Conservation (phyloP, 2,797 vertebrate genomes). For the Mormyrops attenuatus region DNA sequence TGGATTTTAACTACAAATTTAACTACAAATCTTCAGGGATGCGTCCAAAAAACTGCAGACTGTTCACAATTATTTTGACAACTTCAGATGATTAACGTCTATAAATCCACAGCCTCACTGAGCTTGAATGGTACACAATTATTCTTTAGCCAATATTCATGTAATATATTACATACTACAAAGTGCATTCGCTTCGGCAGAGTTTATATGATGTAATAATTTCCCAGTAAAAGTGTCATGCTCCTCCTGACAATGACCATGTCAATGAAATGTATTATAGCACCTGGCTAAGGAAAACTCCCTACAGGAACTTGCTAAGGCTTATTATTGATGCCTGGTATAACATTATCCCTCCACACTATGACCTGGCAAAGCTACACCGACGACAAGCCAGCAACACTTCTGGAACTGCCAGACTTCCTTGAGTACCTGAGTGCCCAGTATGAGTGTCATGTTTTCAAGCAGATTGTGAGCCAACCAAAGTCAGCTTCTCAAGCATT, state of each 20-base stretch:
- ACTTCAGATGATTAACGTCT: background rate
- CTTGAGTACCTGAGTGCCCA: background rate
- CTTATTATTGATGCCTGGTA: background rate
- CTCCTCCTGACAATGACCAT: background rate
- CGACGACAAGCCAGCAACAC: background rate
- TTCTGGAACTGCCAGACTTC: background rate
- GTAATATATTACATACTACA: background rate
- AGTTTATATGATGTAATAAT: conserved; percentile 3
- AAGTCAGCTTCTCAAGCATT: background rate
- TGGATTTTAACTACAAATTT: background rate
- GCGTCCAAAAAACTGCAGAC: background rate
- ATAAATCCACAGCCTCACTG: background rate
- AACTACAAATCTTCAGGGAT: background rate
- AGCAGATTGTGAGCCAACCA: background rate
- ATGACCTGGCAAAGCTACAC: background rate
- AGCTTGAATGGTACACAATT: background rate
- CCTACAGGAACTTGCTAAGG: background rate
- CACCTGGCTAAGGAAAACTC: background rate
- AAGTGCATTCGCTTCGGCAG: background rate
- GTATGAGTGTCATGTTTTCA: background rate
- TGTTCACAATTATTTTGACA: background rate
- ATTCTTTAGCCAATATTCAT: background rate
- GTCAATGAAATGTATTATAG: background rate
- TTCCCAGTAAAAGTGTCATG: background rate
- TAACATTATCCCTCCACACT: background rate